Conservation (phyloP, 2,797 vertebrate species). For the Thamnophis elegans region DNA sequence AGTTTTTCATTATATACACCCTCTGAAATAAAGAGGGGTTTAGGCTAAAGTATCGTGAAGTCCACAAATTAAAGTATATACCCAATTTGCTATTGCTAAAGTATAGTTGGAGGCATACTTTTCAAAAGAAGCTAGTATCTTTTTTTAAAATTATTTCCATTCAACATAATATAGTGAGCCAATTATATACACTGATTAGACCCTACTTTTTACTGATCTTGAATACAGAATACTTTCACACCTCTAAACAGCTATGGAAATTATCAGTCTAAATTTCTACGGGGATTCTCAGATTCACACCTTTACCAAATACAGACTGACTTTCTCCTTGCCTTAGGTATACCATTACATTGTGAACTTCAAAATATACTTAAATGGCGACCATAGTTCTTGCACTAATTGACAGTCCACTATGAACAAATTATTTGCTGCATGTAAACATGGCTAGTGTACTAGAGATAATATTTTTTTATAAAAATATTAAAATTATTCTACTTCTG, state of each 20-base stretch:
- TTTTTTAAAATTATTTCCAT: background rate
- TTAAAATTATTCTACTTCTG: constrained; percentile 77
- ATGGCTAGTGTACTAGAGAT: constrained; percentile 76
- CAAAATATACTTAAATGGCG: constrained; percentile 70
- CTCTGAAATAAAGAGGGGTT: constrained; percentile 77
- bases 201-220: background rate
- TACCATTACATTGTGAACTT: constrained; percentile 70
- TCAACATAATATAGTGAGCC: background rate
- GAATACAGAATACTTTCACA: constrained; percentile 12
- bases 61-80: constrained; percentile 66
- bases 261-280: background rate
- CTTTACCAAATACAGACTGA: background rate
- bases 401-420: constrained; percentile 81
- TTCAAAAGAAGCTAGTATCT: background rate
- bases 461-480: constrained; percentile 81
- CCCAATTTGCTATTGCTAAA: constrained; percentile 62
- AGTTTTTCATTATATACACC: constrained; percentile 79
- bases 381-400: constrained; percentile 74
- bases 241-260: background rate
- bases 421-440: constrained; percentile 81
- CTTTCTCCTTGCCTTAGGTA: constrained; percentile 54
- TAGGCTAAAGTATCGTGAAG: constrained; percentile 73
- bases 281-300: background rate
- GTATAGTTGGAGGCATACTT: background rate
- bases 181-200: background rate